Base-by-base conservation (phyloP, 2,797 vertebrate species). In the Ataeniobius toweri region DNA sequence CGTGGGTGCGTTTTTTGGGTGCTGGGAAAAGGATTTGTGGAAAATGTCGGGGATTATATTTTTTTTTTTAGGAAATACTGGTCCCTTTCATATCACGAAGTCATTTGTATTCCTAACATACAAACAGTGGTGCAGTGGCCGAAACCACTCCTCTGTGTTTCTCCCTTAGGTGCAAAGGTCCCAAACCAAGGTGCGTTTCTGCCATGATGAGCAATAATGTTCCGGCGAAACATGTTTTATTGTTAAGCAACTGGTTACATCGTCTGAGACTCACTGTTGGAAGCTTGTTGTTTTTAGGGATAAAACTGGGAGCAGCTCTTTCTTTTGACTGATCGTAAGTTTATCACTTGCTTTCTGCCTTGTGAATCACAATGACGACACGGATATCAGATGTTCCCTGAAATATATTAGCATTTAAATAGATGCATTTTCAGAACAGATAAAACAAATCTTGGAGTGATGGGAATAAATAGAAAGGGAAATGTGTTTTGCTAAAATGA, bases 91-190 rank as follows among this genome's bases (percentile, higher is more conserved):
- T 84, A 80, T 44, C n/a, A 79, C 53, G 69, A 12, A 89, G 89
- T 92, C 70, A 94, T 94, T 93, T 92, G 93, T 94, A 94, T 94
- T 94, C 93, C 86, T 82, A 6, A 83, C 91, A 89, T 89, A 90
- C 77, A 83, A 86, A 92, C 85, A 85, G 91, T 93, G 93, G 89
- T 94, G 93, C 94, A 93, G 93, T 93, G 92, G 91, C 85, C 89
- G 92, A 89, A 91, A 77, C 85, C 91, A 88, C 80, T 85, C 89
- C 86, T 88, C 83, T 74, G 63, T 67, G 78, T 73, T 73, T 56
- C 86, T 85, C 78, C 58, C 77, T 41, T 75, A 72, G 91, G 90
- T 93, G 89, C 90, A 91, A 93, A 93, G 89, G 92, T 93, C 83
- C 86, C 76, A 75, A 79, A 58, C 61, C 1, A 61, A 86, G 86